Conservation (phyloP, 2,888 invertebrate species). For the Eucera pruinosa region DNA sequence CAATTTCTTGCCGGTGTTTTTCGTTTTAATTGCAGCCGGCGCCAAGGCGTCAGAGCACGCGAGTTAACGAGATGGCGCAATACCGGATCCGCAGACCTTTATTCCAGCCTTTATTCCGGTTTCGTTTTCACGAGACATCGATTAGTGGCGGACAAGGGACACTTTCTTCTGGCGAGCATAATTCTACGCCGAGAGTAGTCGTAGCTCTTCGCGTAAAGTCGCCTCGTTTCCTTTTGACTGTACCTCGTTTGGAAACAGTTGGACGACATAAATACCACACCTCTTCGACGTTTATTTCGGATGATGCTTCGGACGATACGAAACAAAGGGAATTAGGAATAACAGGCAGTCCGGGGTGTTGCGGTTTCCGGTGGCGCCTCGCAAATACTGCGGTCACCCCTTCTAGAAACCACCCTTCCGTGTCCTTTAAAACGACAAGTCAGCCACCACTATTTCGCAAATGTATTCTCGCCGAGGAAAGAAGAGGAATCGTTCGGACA, state of each 20-base stretch:
- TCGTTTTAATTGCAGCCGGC: constrained; percentile 53
- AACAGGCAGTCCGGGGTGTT: background rate
- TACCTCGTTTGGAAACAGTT: background rate
- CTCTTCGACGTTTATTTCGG: no score
- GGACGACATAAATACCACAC: no score
- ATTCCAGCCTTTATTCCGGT: constrained; percentile 47
- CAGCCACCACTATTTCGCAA: background rate
- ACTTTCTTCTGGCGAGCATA: no score
- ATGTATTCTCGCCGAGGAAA: background rate
- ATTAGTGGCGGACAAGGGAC: constrained; percentile 34
- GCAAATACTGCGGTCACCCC: constrained; percentile 47
- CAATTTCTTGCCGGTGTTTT: constrained; percentile 53
- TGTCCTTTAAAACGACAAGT: constrained; percentile 12
- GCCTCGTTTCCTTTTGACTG: constrained; percentile 17
- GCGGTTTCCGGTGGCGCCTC: constrained; percentile 39
- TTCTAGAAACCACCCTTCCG: background rate
- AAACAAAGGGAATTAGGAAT: constrained; percentile 42
- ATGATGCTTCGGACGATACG: constrained; percentile 8
- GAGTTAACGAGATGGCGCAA: constrained; percentile 53
- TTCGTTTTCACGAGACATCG: constrained; percentile 52
- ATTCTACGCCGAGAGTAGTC: no score
- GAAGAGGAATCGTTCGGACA: constrained; percentile 5
- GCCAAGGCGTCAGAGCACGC: constrained; percentile 2
- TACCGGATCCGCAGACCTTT: background rate
- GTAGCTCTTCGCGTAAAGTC: no score